Percentiles rank a stretch among this genome's conserved stretches.
These are phyloP conservation scores for Podarcis cretensis DNA, from an alignment of 2,113 vertebrate genomes.

Conservation along the genomic window DNA sequence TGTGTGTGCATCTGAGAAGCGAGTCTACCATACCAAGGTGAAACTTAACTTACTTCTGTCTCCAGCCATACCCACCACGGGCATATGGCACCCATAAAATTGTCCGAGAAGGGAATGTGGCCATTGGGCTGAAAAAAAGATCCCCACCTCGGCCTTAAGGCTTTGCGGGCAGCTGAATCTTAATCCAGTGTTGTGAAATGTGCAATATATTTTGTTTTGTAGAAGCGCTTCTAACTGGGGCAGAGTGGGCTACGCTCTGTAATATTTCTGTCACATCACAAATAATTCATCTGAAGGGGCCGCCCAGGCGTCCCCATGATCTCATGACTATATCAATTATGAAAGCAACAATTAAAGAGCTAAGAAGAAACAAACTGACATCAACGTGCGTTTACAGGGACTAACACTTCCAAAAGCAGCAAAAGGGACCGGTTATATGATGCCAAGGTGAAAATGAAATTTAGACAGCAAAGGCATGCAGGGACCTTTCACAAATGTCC, in stretches of 20 bases:
- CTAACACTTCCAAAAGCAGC: background rate
- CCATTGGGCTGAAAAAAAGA: too few species aligned
- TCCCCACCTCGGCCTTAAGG: too few species aligned
- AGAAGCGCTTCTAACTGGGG: background rate
- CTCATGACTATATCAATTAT: background rate
- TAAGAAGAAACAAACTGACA: background rate
- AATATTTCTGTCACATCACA: background rate
- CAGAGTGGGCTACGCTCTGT: background rate
- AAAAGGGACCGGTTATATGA: background rate
- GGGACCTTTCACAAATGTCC: too few species aligned
- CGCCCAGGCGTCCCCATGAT: accelerated
- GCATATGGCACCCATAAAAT: too few species aligned
- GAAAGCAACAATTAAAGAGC: constrained; percentile 11
- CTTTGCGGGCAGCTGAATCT: background rate
- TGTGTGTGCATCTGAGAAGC: background rate
- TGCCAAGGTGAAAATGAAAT: background rate
- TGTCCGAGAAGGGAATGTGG: too few species aligned
- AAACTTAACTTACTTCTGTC: too few species aligned
- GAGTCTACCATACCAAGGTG: too few species aligned
- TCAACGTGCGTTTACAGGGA: background rate
- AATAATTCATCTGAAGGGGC: background rate
- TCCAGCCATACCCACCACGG: too few species aligned
- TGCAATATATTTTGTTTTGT: background rate
- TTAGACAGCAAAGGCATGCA: background rate
- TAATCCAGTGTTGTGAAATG: background rate